Conservation (phyloP, 2,888 invertebrate species). For the Dicyrtoma fusca region DNA sequence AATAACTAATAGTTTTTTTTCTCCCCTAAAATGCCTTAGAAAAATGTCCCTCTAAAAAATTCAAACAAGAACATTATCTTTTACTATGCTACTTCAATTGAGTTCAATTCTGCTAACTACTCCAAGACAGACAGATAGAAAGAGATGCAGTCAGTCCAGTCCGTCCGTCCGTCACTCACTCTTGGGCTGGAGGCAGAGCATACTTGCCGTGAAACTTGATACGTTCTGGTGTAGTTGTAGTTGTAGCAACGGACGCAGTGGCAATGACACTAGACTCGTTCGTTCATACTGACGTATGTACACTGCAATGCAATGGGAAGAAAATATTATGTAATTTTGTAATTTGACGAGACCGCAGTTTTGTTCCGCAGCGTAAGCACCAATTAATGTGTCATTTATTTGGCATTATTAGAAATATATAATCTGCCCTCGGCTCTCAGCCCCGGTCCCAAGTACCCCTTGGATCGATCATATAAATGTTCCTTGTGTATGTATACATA, state of each 20-base stretch:
- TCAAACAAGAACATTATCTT: constrained; percentile 16
- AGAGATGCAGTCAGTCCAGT: too few relatives aligned
- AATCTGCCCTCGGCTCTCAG: not conserved
- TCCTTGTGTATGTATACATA: too few relatives aligned
- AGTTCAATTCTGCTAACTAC: too few relatives aligned
- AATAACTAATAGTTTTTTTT: constrained; percentile 23
- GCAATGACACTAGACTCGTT: too few relatives aligned
- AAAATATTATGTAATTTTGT: constrained; percentile 22
- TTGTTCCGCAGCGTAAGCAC: constrained; percentile 20
- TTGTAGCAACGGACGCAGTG: not conserved
- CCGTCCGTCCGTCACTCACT: too few relatives aligned
- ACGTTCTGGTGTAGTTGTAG: too few relatives aligned
- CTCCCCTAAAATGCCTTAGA: constrained; percentile 7
- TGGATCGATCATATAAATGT: too few relatives aligned
- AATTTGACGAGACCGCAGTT: constrained; percentile 12
- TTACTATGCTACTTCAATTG: not conserved
- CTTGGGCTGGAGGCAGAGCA: too few relatives aligned
- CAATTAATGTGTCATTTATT: constrained; percentile 5
- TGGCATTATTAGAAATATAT: not conserved
- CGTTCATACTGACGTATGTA: not conserved
- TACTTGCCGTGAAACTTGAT: too few relatives aligned
- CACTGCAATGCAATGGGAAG: not conserved
- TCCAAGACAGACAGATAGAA: too few relatives aligned
- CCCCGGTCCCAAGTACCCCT: not conserved
- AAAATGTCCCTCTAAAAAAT: constrained; percentile 22